Evolutionary conservation across 2,888 invertebrate genomes (phyloP).

Genomic region (Drosophila quasianomalipes): DNA sequence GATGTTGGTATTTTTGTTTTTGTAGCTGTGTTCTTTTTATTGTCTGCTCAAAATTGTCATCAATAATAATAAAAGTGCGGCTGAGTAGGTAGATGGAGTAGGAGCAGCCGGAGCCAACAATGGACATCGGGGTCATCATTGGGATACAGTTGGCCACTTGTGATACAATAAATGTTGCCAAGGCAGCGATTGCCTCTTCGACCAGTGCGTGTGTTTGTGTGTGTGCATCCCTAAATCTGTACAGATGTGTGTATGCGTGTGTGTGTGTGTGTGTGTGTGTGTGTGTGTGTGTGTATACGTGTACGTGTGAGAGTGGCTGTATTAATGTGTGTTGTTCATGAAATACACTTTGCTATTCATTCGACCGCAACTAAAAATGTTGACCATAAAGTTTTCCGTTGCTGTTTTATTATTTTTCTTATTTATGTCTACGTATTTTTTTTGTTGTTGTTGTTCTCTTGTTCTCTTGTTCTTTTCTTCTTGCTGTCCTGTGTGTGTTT

Average conservation of each 20-base stretch:
- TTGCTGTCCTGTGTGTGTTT: slow-evolving; percentile 6
- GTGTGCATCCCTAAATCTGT: slow-evolving; percentile 6
- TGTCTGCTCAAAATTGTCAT: slow-evolving; percentile 82
- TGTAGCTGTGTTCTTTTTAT: slow-evolving; percentile 63
- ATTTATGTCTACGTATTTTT: slow-evolving; percentile 67
- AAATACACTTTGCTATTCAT: slow-evolving; percentile 79
- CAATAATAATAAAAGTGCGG: slow-evolving; percentile 79
- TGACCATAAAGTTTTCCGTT: slow-evolving; percentile 71
- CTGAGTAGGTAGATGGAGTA: slow-evolving; percentile 25
- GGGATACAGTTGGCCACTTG: slow-evolving; percentile 68
- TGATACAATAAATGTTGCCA: slow-evolving; percentile 74
- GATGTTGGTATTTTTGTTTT: slow-evolving; percentile 20
- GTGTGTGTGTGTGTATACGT: slow-evolving; percentile 11
- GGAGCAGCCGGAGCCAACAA: slow-evolving; percentile 34
- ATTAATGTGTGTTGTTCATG: slow-evolving; percentile 69
- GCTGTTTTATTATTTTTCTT: slow-evolving; percentile 63
- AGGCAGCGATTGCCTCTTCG: slow-evolving; percentile 40
- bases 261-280: neutral
- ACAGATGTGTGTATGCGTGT: neutral
- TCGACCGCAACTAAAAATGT: slow-evolving; percentile 81
- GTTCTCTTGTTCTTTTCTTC: neutral
- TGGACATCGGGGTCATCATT: slow-evolving; percentile 54
- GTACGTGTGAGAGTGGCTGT: slow-evolving; percentile 39
- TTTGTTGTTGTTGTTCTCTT: neutral
- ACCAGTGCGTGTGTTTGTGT: slow-evolving; percentile 1